Evolutionary conservation across 2,113 vertebrate genomes (phyloP).

Genomic region (Corythaixoides concolor): DNA sequence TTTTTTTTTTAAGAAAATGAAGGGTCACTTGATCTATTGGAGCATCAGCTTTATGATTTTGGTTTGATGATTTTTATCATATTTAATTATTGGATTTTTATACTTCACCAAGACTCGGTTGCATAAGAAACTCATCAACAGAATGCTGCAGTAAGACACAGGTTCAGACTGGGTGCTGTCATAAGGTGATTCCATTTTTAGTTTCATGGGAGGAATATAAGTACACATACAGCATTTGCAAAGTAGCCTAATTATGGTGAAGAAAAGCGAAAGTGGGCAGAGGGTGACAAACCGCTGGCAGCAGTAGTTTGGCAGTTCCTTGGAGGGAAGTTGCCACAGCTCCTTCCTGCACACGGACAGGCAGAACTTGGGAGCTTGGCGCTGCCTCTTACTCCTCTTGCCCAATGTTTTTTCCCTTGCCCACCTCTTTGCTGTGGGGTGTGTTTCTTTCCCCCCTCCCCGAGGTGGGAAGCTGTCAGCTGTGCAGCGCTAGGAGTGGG

Average conservation of each 20-base stretch:
- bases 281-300: background rate
- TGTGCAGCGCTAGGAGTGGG: background rate
- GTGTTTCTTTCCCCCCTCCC: background rate
- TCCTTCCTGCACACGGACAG: background rate
- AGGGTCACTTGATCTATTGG: background rate
- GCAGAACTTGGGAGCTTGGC: background rate
- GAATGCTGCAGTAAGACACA: background rate
- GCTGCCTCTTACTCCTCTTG: background rate
- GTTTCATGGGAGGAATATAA: background rate
- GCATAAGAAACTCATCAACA: background rate
- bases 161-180: background rate
- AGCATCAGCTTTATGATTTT: background rate
- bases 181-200: background rate
- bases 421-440: background rate
- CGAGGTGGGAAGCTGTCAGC: background rate
- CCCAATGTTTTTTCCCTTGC: background rate
- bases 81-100: background rate
- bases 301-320: background rate
- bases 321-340: background rate
- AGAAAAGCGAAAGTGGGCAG: background rate
- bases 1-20: background rate
- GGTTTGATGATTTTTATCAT: background rate
- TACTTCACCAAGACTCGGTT: background rate
- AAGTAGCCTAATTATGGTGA: background rate
- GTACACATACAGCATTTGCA: background rate